Evolutionary conservation across 2,113 vertebrate genomes (phyloP), one percentile per base, ranked within the genome.

Genomic region (Hypomesus transpacificus): DNA sequence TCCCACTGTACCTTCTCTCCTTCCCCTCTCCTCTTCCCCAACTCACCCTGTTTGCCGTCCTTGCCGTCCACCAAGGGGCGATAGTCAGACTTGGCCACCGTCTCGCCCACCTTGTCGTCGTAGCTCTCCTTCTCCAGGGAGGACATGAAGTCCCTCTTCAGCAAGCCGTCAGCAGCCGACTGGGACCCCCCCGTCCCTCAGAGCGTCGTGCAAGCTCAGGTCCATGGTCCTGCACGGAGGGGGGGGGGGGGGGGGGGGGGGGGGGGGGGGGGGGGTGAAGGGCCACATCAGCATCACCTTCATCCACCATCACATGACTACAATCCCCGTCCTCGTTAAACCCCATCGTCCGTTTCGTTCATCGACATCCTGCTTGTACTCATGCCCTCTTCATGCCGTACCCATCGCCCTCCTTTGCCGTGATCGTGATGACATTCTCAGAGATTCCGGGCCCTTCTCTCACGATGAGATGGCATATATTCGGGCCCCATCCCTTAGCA

Each of bases 21-120:
- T 22, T 50, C 26, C 50, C 50, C 63, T 46, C 63, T 4, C 16
- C 31, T 34, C 31, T 61, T 6, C n/a, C 7, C 53, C 53, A 18
- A 16, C n/a, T n/a, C 53, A 16, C 53, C 53, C n/a, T 75, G 69
- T 87, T 62, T 52, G 5, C 67, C 16, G 70, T 92, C 94, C 21
- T 92, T 94, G 66, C 88, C 89, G 3, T 96, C 96, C 85, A 95
- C 81, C n/a, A 98, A 92, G 1, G 96, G 95, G 80, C 94, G 91
- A 0, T 97, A 98, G 77, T 95, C 95, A 1, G 93, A 94, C 82
- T 96, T 97, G 18, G 92, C 90, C n/a, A 97, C 92, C 0, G 88
- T 94, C 88, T 98, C 96, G 13, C 95, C 95, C 3, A 96, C 94
- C 84, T 95, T 94, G 16, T 96, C 95, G 0, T 97, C 94, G 20